Evolutionary conservation across 2,797 vertebrate species (phyloP), one percentile per base, ranked within the genome.

Genomic region (Triplophysa yarkandensis): DNA sequence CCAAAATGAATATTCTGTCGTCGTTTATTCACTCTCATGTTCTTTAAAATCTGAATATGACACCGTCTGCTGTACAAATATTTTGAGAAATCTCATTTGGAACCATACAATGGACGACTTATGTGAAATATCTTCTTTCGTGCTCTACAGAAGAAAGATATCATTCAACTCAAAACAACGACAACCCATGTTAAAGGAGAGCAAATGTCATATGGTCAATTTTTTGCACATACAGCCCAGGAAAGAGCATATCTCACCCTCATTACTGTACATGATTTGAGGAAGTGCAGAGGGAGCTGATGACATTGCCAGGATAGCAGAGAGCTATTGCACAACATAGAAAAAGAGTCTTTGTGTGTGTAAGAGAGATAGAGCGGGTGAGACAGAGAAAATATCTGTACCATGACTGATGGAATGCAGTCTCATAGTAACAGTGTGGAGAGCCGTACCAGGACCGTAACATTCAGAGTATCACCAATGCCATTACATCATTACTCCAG

Each of bases 381-480:
- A 60, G 14, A 27, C 54, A 27, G 27, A 52, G 64, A 55, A 58
- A 55, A 27, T 43, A 39, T 73, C 41, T 69, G 71, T 43, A 39
- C 28, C 19, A 39, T 41, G 66, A 55, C 60, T 71, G 70, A 66
- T 68, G 78, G 68, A 82, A 82, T 80, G 71, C 75, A 80, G 58
- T n/a, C 71, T 75, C 66, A 36, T 28, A 34, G 57, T 68, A 68
- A 66, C 64, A 72, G 55, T 73, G 76, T 48, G 73, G 23, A 52
- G 70, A 54, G 57, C 68, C 62, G 71, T 80, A 82, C 78, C 81
- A 80, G 68, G 81, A 46, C 44, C 71, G 69, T 23, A 23, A 66
- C 77, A 70, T 73, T 57, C 63, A 80, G 55, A 80, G 64, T 57
- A 79, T 74, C 44, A 62, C 70, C 70, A 76, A 27, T 52, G 66